These are phyloP conservation scores for Leptosomus discolor DNA, from an alignment of 2,113 vertebrate genomes.

Conservation along the genomic window DNA sequence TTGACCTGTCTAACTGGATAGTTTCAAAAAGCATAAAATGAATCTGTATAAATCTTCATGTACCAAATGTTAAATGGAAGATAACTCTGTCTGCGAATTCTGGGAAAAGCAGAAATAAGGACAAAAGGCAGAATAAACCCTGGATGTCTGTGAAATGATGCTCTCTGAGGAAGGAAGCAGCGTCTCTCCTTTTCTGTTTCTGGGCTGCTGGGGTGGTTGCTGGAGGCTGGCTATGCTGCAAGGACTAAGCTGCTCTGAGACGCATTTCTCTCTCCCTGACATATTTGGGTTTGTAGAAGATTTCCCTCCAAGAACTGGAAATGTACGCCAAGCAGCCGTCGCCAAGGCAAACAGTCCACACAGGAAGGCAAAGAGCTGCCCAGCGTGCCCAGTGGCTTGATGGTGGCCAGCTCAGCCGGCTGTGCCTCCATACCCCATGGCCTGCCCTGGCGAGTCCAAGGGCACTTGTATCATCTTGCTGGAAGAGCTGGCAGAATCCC, in stretches of 20 bases:
- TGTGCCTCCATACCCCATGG: accelerated
- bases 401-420: accelerated
- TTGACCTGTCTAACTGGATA: not conserved
- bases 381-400: accelerated
- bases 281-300: not conserved
- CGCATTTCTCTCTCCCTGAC: accelerated
- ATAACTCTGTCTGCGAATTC: not conserved
- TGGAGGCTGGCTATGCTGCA: not conserved
- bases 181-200: not conserved
- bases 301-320: not conserved
- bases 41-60: not conserved
- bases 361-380: not conserved
- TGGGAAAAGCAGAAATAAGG: not conserved
- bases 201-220: not conserved
- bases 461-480: accelerated
- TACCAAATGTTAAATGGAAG: not conserved
- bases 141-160: not conserved
- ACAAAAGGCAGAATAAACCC: not conserved
- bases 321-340: not conserved
- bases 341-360: not conserved
- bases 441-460: not conserved
- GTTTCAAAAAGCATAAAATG: constrained; percentile 22
- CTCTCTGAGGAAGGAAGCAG: not conserved
- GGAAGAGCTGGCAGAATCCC: not conserved
- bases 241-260: not conserved